These are phyloP conservation scores for Pardosa pseudoannulata DNA, from an alignment of 2,888 invertebrate species.

Conservation along the genomic window DNA sequence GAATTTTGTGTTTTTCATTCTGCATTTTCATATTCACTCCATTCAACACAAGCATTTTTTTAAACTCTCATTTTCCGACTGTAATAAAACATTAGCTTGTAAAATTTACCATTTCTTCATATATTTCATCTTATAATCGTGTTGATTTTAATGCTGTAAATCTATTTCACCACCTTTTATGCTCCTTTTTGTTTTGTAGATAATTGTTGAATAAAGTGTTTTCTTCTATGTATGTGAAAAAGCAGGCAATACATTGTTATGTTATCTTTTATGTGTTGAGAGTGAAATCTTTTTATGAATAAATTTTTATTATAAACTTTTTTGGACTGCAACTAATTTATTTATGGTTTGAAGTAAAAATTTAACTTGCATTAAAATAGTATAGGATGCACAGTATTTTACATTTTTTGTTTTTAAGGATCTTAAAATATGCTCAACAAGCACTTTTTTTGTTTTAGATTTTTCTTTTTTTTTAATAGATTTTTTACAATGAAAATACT, in stretches of 20 bases:
- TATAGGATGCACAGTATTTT: too few relatives aligned
- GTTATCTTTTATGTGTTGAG: slow-evolving; percentile 18
- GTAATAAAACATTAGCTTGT: slow-evolving; percentile 52
- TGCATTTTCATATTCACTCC: background rate
- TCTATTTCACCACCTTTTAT: slow-evolving; percentile 42
- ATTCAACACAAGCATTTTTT: slow-evolving; percentile 4
- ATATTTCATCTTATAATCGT: slow-evolving; percentile 34
- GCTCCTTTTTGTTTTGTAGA: slow-evolving; percentile 58
- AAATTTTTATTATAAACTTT: too few relatives aligned
- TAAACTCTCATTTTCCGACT: slow-evolving; percentile 54
- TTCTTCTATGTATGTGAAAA: slow-evolving; percentile 17
- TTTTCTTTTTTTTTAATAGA: too few relatives aligned
- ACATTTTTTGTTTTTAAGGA: too few relatives aligned
- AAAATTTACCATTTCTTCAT: slow-evolving; percentile 50
- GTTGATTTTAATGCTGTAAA: slow-evolving; percentile 51
- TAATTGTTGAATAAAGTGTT: slow-evolving; percentile 42
- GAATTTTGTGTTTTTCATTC: background rate
- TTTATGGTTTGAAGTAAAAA: too few relatives aligned
- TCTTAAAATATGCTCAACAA: too few relatives aligned
- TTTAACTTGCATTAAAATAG: too few relatives aligned
- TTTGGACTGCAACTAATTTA: too few relatives aligned
- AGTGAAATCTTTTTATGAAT: background rate
- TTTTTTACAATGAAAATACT: too few relatives aligned
- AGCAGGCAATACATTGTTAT: background rate
- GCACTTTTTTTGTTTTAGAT: too few relatives aligned